A percentile compares a stretch with the other conserved stretches of the same genome.
These are phyloP conservation scores for Alethe castanea DNA, from an alignment of 2,113 vertebrate genomes.

Conservation along the genomic window DNA sequence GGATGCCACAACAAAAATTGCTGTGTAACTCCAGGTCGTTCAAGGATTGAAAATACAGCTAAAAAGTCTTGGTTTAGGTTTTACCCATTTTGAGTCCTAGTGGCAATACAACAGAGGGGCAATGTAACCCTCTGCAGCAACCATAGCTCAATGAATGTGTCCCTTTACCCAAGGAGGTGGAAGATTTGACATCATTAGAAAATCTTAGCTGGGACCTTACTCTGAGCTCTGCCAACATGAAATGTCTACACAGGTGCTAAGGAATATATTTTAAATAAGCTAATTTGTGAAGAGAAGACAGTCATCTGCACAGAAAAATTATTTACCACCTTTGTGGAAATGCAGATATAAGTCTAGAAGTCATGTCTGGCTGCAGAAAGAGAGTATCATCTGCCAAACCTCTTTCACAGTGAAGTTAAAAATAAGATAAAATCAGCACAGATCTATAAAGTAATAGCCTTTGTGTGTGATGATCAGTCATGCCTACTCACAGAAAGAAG, in stretches of 20 bases:
- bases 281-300: neutral
- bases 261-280: neutral
- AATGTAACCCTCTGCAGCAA: neutral
- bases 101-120: neutral
- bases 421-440: neutral
- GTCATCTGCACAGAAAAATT: neutral
- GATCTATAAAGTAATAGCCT: neutral
- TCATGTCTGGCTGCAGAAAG: neutral
- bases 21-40: neutral
- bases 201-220: neutral
- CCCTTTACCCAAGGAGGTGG: neutral
- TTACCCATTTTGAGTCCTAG: neutral
- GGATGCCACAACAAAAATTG: neutral
- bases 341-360: neutral
- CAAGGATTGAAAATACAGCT: neutral
- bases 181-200: neutral
- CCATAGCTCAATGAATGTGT: neutral
- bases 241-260: neutral
- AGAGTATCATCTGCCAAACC: neutral
- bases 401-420: neutral
- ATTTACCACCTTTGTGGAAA: neutral
- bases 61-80: neutral
- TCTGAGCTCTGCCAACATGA: neutral
- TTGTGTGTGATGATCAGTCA: neutral
- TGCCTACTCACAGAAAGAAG: fast-evolving